Percentiles rank a stretch among this genome's conserved stretches.
phyloP scores from a whole-genome alignment of 2,797 vertebrate genomes.

The Sternarchorhynchus goeldii region DNA sequence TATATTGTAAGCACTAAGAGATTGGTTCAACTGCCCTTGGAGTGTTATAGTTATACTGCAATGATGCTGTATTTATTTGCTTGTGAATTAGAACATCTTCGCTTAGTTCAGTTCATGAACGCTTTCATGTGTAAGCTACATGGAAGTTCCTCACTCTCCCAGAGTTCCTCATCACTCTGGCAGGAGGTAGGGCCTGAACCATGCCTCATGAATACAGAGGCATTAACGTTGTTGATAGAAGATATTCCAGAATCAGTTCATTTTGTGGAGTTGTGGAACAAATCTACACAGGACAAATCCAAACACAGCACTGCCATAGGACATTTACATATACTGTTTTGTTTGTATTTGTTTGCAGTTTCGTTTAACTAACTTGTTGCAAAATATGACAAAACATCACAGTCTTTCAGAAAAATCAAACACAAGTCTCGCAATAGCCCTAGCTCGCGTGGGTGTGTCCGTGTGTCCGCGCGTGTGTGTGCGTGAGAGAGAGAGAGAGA shows the following conservation, averaged over 20 bases:
- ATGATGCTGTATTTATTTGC: slow-evolving; percentile 1
- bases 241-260: slow-evolving; percentile 13
- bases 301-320: slow-evolving; percentile 28
- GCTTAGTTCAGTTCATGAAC: neutral
- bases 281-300: slow-evolving; percentile 17
- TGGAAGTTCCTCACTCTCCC: neutral
- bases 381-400: neutral
- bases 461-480: neutral
- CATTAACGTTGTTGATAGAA: neutral
- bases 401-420: neutral
- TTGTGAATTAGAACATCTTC: neutral
- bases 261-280: neutral
- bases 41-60: neutral
- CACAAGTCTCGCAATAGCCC: neutral
- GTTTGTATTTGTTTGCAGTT: neutral
- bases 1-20: slow-evolving; percentile 36
- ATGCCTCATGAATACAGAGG: slow-evolving; percentile 1
- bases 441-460: neutral
- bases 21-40: slow-evolving; percentile 18
- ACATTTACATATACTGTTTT: neutral
- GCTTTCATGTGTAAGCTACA: neutral
- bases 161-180: slow-evolving; percentile 5
- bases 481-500: slow-evolving; percentile 11
- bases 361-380: neutral
- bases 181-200: slow-evolving; percentile 9